Percentiles rank a stretch among this genome's conserved stretches.
phyloP scores from a whole-genome alignment of 64 coral and sea anemone genomes.

The Catalaphyllia jardinei region DNA sequence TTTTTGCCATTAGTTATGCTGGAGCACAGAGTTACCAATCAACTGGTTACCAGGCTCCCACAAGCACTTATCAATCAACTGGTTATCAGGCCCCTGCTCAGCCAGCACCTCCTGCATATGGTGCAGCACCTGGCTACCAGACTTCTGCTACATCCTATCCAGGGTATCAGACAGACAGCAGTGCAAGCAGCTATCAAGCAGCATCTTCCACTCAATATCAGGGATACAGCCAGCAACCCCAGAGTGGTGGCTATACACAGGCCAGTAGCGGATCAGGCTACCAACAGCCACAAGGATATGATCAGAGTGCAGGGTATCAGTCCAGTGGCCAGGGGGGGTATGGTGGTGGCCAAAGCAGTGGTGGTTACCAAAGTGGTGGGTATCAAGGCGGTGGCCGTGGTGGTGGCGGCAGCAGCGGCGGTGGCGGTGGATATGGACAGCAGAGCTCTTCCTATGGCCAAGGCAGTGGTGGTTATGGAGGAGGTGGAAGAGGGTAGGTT shows the following conservation, averaged over 20 bases:
- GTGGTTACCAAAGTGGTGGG: slow-evolving; percentile 65
- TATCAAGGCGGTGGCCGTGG: slow-evolving; percentile 50
- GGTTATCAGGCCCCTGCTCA: slow-evolving; percentile 41
- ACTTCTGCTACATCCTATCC: neutral
- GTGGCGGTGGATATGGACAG: slow-evolving; percentile 43
- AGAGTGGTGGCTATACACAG: slow-evolving; percentile 53
- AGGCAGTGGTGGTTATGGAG: slow-evolving; percentile 28
- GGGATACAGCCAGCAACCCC: slow-evolving; percentile 23
- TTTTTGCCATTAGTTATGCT: slow-evolving; percentile 39
- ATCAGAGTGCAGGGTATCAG: slow-evolving; percentile 38
- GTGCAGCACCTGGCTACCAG: slow-evolving; percentile 26
- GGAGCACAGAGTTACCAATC: slow-evolving; percentile 71
- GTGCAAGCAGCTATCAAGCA: slow-evolving; percentile 34
- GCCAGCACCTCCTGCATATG: slow-evolving; percentile 42
- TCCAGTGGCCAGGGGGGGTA: neutral
- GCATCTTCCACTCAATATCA: slow-evolving; percentile 52
- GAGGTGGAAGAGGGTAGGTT: slow-evolving; percentile 91
- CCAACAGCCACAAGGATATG: slow-evolving; percentile 47
- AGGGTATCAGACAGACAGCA: slow-evolving; percentile 23
- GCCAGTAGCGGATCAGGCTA: slow-evolving; percentile 36
- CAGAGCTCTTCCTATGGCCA: slow-evolving; percentile 55
- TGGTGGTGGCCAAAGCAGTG: slow-evolving; percentile 8
- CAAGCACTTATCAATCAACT: slow-evolving; percentile 39
- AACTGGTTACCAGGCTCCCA: slow-evolving; percentile 43
- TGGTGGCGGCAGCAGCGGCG: slow-evolving; percentile 3